A percentile compares a stretch with the other conserved stretches of the same genome.
phyloP scores from a whole-genome alignment of 2,797 vertebrate species.

The Smutsia temminckii region DNA sequence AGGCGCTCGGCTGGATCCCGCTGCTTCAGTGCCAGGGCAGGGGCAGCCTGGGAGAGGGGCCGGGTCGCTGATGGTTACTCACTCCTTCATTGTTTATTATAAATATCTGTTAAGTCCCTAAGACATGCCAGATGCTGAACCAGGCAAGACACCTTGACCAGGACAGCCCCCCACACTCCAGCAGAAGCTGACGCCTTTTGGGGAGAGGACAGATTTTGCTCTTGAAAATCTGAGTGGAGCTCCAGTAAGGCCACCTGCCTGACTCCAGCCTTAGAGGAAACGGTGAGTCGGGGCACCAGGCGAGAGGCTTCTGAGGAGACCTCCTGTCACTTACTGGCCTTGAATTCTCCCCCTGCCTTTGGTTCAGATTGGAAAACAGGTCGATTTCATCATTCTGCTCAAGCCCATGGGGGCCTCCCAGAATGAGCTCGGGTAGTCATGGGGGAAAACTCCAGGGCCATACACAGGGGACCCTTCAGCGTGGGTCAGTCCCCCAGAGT shows the following conservation, averaged over 20 bases:
- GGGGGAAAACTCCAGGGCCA: not conserved
- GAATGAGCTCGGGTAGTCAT: not conserved
- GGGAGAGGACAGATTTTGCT: not conserved
- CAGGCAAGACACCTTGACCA: no score
- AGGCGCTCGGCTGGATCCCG: not conserved
- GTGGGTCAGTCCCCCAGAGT: not conserved
- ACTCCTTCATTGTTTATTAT: not conserved
- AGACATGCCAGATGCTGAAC: not conserved
- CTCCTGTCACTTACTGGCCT: not conserved
- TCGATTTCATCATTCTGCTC: not conserved
- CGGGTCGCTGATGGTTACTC: not conserved
- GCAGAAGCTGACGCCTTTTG: not conserved
- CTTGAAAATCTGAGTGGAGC: not conserved
- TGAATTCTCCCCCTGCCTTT: not conserved
- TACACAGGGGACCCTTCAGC: not conserved
- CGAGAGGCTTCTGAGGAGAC: not conserved
- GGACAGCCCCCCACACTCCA: not conserved
- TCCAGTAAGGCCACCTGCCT: not conserved
- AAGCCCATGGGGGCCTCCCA: not conserved
- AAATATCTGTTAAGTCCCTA: not conserved
- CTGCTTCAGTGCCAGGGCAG: not conserved
- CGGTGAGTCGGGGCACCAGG: not conserved
- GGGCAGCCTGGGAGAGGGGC: not conserved
- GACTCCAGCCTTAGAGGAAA: not conserved
- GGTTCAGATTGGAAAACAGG: not conserved